Evolutionary conservation across 2,113 vertebrate genomes (phyloP).

Genomic region (Halcyon senegalensis): DNA sequence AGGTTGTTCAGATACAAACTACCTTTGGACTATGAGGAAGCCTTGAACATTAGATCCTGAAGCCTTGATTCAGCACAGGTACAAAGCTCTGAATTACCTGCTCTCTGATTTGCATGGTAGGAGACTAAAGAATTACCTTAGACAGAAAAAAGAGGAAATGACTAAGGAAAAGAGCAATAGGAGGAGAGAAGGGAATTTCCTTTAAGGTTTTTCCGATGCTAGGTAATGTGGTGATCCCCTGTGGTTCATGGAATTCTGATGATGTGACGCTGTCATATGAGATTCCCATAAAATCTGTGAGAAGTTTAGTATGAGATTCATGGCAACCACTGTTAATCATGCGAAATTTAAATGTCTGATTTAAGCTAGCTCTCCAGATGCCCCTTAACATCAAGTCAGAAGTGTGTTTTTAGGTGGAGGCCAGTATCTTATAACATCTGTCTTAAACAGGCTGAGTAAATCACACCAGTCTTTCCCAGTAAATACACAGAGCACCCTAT

Average conservation of each 20-base stretch:
- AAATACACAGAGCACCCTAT: background rate
- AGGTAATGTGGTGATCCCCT: background rate
- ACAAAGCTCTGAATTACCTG: background rate
- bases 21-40: background rate
- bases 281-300: background rate
- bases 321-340: background rate
- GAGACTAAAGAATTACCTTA: background rate
- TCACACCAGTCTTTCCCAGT: background rate
- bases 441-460: background rate
- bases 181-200: background rate
- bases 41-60: background rate
- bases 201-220: background rate
- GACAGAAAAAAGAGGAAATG: background rate
- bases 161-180: background rate
- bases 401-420: background rate
- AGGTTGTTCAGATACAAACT: background rate
- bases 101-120: background rate
- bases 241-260: background rate
- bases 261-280: background rate
- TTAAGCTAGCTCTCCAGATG: background rate
- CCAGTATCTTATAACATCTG: background rate
- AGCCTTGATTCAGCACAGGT: background rate
- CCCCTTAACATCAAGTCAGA: background rate
- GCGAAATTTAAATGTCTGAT: background rate
- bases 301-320: background rate